Conservation (phyloP, 2,797 vertebrate genomes). For the Trichosurus vulpecula region DNA sequence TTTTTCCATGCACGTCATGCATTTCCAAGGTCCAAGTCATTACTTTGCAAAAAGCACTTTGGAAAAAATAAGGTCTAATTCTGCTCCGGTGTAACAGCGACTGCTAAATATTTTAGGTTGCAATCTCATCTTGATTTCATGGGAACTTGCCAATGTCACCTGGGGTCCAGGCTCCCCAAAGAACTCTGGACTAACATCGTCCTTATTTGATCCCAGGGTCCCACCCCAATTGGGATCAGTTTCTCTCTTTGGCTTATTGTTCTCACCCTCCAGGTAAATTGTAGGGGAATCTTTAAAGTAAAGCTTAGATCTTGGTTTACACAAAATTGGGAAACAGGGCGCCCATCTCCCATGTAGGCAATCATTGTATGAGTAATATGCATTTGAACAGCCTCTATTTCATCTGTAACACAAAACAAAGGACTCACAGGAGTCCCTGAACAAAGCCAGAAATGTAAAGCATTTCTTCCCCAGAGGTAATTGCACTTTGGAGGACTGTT, state of each 20-base stretch:
- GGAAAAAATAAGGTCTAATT: background rate
- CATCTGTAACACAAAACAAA: background rate
- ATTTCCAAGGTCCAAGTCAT: background rate
- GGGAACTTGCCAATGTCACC: slow-evolving; percentile 37
- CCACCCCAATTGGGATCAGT: background rate
- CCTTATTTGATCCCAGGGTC: background rate
- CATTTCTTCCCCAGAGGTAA: background rate
- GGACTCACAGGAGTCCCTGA: background rate
- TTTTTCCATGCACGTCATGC: background rate
- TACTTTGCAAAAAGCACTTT: slow-evolving; percentile 30
- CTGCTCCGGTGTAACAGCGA: slow-evolving; percentile 31
- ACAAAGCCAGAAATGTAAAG: background rate
- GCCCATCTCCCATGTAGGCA: background rate
- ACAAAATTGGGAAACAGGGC: background rate
- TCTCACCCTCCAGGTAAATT: background rate
- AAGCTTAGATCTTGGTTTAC: background rate
- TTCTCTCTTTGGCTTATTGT: background rate
- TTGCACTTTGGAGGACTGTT: background rate
- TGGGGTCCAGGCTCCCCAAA: background rate
- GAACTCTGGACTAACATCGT: background rate
- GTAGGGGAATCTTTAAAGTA: background rate
- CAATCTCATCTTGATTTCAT: slow-evolving; percentile 50
- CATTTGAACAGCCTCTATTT: background rate
- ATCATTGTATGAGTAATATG: background rate
- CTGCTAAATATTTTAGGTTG: slow-evolving; percentile 28